A percentile compares a stretch with the other conserved stretches of the same genome.
These are phyloP conservation scores for Podabrus alpinus DNA, from an alignment of 2,888 invertebrate genomes.

Conservation along the genomic window DNA sequence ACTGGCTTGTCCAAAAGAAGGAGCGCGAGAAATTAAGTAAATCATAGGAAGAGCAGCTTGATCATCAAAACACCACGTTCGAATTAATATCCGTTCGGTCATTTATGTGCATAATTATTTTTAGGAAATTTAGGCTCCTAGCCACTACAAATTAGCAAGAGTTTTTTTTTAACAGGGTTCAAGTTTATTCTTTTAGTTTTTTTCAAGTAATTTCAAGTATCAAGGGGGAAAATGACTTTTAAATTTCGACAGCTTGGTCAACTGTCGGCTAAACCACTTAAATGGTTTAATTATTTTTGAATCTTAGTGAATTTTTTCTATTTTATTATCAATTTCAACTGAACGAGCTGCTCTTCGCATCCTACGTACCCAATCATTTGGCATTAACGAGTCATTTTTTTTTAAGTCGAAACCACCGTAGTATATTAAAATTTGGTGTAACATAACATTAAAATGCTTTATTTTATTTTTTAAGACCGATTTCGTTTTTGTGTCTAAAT, in stretches of 20 bases:
- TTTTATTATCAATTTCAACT: slow-evolving; percentile 11
- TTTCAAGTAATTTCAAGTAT: slow-evolving; percentile 26
- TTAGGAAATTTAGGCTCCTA: slow-evolving; percentile 16
- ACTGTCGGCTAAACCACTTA: slow-evolving; percentile 37
- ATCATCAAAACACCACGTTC: slow-evolving; percentile 11
- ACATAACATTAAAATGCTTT: neutral
- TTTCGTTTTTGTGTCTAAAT: neutral
- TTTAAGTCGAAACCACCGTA: neutral
- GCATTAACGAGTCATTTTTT: neutral
- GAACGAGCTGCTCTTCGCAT: slow-evolving; percentile 16
- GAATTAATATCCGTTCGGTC: neutral
- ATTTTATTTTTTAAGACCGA: neutral
- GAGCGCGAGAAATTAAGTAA: slow-evolving; percentile 42
- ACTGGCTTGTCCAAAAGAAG: slow-evolving; percentile 51
- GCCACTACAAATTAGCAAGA: slow-evolving; percentile 27
- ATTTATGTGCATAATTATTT: slow-evolving; percentile 10
- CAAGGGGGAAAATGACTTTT: slow-evolving; percentile 34
- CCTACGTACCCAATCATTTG: slow-evolving; percentile 4
- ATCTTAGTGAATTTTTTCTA: slow-evolving; percentile 21
- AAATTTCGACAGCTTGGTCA: slow-evolving; percentile 44
- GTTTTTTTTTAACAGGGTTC: slow-evolving; percentile 27
- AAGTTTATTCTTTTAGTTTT: slow-evolving; percentile 11
- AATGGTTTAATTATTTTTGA: slow-evolving; percentile 23
- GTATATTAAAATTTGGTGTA: neutral
- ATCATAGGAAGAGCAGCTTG: slow-evolving; percentile 5